Conservation (phyloP, 2,888 invertebrate species). For the Cheilosia soror region DNA sequence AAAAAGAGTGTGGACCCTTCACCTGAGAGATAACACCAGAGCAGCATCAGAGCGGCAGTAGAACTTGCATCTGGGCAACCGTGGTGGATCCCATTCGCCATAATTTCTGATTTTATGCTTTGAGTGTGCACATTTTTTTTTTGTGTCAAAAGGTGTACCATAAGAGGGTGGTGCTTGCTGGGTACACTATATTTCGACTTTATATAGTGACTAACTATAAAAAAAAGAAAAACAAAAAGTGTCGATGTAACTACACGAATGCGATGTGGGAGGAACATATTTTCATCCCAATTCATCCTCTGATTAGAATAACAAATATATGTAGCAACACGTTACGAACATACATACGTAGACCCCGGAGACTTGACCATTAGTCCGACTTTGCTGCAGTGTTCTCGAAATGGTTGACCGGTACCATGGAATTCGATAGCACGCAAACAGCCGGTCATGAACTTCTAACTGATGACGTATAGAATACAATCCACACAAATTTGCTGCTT, state of each 20-base stretch:
- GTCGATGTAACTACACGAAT: slow-evolving; percentile 18
- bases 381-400: neutral
- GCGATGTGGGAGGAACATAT: slow-evolving; percentile 51
- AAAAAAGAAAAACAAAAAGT: slow-evolving; percentile 1
- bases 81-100: slow-evolving; percentile 54
- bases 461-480: slow-evolving; percentile 44
- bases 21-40: slow-evolving; percentile 67
- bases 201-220: neutral
- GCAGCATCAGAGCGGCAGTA: slow-evolving; percentile 36
- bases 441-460: slow-evolving; percentile 47
- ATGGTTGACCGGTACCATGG: neutral
- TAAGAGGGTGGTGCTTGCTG: slow-evolving; percentile 3
- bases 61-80: slow-evolving; percentile 51
- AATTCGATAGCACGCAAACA: slow-evolving; percentile 17
- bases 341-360: slow-evolving; percentile 18
- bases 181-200: slow-evolving; percentile 15
- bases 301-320: slow-evolving; percentile 64
- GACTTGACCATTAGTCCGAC: slow-evolving; percentile 14
- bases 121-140: slow-evolving; percentile 39
- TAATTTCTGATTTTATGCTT: slow-evolving; percentile 71
- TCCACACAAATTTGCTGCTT: slow-evolving; percentile 28
- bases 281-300: slow-evolving; percentile 45
- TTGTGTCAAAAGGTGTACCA: slow-evolving; percentile 25
- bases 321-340: slow-evolving; percentile 29
- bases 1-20: slow-evolving; percentile 51